A percentile compares a stretch with the other conserved stretches of the same genome.
These are phyloP conservation scores for Gobio gobio DNA, from an alignment of 2,113 vertebrate genomes.

Conservation along the genomic window DNA sequence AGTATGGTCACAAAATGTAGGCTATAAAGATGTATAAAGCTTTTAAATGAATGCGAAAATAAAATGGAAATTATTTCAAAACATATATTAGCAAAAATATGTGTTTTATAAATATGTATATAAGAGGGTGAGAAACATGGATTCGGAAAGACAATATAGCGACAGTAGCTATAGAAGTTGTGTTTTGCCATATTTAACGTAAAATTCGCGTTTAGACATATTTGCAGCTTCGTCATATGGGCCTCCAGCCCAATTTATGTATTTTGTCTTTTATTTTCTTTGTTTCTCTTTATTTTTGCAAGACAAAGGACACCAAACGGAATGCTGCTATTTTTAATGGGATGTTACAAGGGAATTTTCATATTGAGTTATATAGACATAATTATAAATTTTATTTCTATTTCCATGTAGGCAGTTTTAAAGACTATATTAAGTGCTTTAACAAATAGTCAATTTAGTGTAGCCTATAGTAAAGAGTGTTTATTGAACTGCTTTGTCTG, in stretches of 20 bases:
- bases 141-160: neutral
- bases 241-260: neutral
- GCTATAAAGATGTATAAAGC: neutral
- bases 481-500: constrained; percentile 8
- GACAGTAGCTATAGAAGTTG: neutral
- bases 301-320: neutral
- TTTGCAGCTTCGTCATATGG: neutral
- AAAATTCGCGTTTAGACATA: neutral
- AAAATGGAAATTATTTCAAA: neutral
- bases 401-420: neutral
- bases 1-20: neutral
- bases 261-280: too few relatives aligned
- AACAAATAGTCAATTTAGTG: neutral
- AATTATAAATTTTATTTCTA: neutral
- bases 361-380: neutral
- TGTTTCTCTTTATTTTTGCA: neutral
- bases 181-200: neutral
- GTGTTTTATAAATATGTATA: neutral
- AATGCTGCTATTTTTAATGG: neutral
- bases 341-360: neutral
- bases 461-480: neutral
- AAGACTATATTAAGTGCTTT: neutral
- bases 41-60: neutral
- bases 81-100: neutral
- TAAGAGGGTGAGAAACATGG: neutral